These are phyloP conservation scores for Eurosta solidaginis DNA, from an alignment of 1,140 invertebrate genomes.

Conservation along the genomic window DNA sequence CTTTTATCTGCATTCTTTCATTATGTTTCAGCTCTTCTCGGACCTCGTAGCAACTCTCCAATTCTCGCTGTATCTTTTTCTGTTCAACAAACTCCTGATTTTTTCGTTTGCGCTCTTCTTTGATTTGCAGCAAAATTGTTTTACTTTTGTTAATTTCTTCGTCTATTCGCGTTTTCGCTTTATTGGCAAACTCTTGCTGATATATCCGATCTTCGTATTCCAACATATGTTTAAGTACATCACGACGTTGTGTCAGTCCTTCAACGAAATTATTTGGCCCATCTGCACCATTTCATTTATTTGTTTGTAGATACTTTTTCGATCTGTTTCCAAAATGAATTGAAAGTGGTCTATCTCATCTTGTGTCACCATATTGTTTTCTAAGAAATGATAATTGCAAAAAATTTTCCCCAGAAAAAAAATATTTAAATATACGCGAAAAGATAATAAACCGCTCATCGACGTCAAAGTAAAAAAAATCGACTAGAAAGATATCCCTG, in stretches of 20 bases:
- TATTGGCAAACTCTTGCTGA: slow-evolving; percentile 48
- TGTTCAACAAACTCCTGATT: slow-evolving; percentile 42
- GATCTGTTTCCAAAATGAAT: slow-evolving; percentile 49
- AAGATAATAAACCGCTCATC: too few species aligned
- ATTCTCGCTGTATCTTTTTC: slow-evolving; percentile 46
- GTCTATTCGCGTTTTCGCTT: slow-evolving; percentile 47
- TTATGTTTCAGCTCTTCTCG: slow-evolving; percentile 45
- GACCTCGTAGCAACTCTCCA: slow-evolving; percentile 50
- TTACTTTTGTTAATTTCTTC: slow-evolving; percentile 47
- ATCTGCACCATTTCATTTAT: slow-evolving; percentile 45
- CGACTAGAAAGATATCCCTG: too few species aligned
- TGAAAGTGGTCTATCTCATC: neutral
- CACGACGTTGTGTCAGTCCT: slow-evolving; percentile 44
- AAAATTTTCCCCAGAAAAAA: too few species aligned
- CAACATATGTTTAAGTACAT: slow-evolving; percentile 40
- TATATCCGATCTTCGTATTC: slow-evolving; percentile 47
- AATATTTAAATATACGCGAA: too few species aligned
- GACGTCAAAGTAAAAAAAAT: too few species aligned
- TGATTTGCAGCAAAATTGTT: slow-evolving; percentile 44
- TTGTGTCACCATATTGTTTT: neutral
- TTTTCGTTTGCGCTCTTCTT: slow-evolving; percentile 38
- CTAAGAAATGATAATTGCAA: too few species aligned
- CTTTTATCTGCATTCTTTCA: slow-evolving; percentile 41
- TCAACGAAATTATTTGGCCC: slow-evolving; percentile 37
- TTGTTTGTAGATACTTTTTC: slow-evolving; percentile 47